Evolutionary conservation across 1,140 invertebrate species (phyloP).

Genomic region (Thaumetopoea pityocampa): DNA sequence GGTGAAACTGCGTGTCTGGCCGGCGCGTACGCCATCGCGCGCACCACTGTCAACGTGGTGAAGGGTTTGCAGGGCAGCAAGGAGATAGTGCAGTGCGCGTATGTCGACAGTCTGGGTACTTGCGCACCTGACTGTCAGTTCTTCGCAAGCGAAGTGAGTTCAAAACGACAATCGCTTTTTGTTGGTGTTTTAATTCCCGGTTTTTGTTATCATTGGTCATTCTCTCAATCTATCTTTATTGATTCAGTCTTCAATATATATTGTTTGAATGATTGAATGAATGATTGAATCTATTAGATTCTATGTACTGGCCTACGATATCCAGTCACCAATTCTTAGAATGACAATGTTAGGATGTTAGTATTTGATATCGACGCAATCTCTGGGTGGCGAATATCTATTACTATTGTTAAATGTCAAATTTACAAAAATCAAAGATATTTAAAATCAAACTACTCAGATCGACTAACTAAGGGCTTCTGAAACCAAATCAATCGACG

Average conservation of each 20-base stretch:
- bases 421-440: too few relatives aligned
- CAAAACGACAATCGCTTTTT: background rate
- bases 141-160: constrained; percentile 53
- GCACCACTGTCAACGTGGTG: constrained; percentile 77
- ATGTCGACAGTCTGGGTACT: constrained; percentile 60
- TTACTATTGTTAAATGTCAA: too few relatives aligned
- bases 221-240: background rate
- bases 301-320: too few relatives aligned
- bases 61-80: constrained; percentile 70
- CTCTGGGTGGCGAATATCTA: too few relatives aligned
- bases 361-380: too few relatives aligned
- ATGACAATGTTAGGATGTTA: too few relatives aligned
- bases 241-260: background rate
- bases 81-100: constrained; percentile 76
- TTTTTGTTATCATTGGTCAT: background rate
- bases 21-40: constrained; percentile 75
- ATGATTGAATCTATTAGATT: too few relatives aligned
- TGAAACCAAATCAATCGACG: too few relatives aligned
- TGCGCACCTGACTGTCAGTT: constrained; percentile 60
- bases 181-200: background rate
- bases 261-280: too few relatives aligned
- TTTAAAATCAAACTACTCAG: too few relatives aligned
- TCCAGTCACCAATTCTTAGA: too few relatives aligned
- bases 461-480: too few relatives aligned
- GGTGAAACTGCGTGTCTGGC: constrained; percentile 62